Base-by-base conservation (phyloP, 2,888 invertebrate species). In the Coleophora flavipennella region DNA sequence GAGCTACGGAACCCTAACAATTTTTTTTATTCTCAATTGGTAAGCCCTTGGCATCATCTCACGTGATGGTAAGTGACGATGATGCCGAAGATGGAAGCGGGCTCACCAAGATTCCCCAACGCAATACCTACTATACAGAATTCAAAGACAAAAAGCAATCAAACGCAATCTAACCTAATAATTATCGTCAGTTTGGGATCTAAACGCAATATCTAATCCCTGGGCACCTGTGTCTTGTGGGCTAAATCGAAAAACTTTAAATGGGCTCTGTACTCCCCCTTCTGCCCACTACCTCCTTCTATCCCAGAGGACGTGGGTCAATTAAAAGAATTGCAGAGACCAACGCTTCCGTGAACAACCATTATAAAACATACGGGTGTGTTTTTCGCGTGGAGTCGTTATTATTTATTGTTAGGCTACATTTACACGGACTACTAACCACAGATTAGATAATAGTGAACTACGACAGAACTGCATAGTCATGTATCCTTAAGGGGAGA, bases 191-290 rank as follows among this genome's bases (percentile, higher is more conserved):
- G 46, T 62, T 62, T 56, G 65, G 62, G 20, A 20, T 20, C 20
- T 20, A 20, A 20, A 20, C 6, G 20, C 20, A 6, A 20, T 12
- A 14, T 12, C 31, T 31, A 32, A 12, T 44, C 44, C 41, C 44
- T 6, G 27, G 38, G 14, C 34, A 26, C 51, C 59, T 53, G 59
- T 61, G 65, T 62, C 60, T 57, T 46, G 50, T 53, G 48, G 50
- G 51, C 67, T 64, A 77, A 78, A 78, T 78, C 68, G 79, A 76
- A 78, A 79, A 80, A 80, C 75, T 79, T 80, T 79, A 74, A 79
- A 78, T 73, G 66, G 69, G 53, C 63, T 67, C 71, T 66, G 20
- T 20, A 20, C 20, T 72, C 69, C 66, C 20, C 20, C 20, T 59
- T 53, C 59, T 48, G 44, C 41, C 40, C 46, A 48, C 42, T 38